Evolutionary conservation across 2,888 invertebrate species (phyloP), one percentile per base, ranked within the genome.

Genomic region (Melieria crassipennis): DNA sequence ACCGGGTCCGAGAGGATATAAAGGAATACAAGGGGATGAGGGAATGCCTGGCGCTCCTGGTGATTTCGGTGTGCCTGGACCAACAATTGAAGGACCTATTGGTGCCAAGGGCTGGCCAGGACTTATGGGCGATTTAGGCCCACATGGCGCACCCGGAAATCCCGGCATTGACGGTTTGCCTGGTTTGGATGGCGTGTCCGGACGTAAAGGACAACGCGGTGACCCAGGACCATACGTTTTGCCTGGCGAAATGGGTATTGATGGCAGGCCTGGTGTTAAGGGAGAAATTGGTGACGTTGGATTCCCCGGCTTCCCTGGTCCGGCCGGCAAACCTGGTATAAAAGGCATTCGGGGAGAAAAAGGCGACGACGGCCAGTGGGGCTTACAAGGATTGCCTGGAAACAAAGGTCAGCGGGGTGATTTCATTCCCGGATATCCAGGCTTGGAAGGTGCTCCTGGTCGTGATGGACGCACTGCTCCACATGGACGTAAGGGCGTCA

Each of bases 41-140:
- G 94, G 90, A 4, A 87, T 85, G 75, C 77, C 79, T 58, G 92
- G 93, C n/a, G 86, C 87, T 50, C 83, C 85, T 65, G 91, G 91
- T 3, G 80, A 84, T 30, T 63, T 84, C 1, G 90, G 91, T n/a
- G 66, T 81, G 0, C 84, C 87, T 6, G 91, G 91, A 56, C 82
- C 81, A 7, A 83, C 88, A 71, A 57, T 83, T 4, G 69, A 73
- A 10, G 93, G 93, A 42, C 84, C 87, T 0, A 78, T 84, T 46
- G 95, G 95, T 13, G 82, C 87, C 9, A 92, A 92, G 84, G 94
- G 94, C 4, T 89, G 89, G 75, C 86, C 88, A 1, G 95, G 94
- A 48, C 85, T 90, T 62, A 88, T 88, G 43, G 94, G 94, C 56
- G 88, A 89, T 72, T 82, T 85, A 55, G 92, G 95, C 13, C 89